A percentile compares a stretch with the other conserved stretches of the same genome.
phyloP scores from a whole-genome alignment of 1,140 invertebrate species.

The Nylanderia fulva region DNA sequence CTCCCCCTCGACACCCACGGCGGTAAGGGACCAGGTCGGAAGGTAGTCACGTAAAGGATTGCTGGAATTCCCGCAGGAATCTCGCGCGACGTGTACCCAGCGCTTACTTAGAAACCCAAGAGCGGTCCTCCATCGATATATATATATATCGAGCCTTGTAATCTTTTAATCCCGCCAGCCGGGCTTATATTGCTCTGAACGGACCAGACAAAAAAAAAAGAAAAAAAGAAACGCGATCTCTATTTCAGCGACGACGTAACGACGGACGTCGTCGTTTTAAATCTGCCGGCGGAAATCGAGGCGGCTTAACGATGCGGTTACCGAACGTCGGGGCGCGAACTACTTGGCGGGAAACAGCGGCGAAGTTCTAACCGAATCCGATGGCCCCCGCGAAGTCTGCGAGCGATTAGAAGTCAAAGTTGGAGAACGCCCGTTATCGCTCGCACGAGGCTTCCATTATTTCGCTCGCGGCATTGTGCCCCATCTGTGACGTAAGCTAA shows the following conservation, averaged over 20 bases:
- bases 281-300: slow-evolving; percentile 47
- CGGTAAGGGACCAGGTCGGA: slow-evolving; percentile 37
- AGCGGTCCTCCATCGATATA: slow-evolving; percentile 47
- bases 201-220: slow-evolving; percentile 38
- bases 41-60: slow-evolving; percentile 79
- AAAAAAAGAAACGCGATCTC: slow-evolving; percentile 12
- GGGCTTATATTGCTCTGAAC: slow-evolving; percentile 58
- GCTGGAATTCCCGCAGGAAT: slow-evolving; percentile 73
- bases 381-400: slow-evolving; percentile 35
- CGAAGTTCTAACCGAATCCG: slow-evolving; percentile 53
- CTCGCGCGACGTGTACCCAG: slow-evolving; percentile 53
- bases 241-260: slow-evolving; percentile 40
- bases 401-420: slow-evolving; percentile 52
- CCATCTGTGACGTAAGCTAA: neutral
- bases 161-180: slow-evolving; percentile 77
- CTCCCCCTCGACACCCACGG: slow-evolving; percentile 56
- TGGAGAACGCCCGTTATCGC: slow-evolving; percentile 1
- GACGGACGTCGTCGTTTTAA: slow-evolving; percentile 49
- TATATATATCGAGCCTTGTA: slow-evolving; percentile 74
- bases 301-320: slow-evolving; percentile 45
- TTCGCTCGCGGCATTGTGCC: slow-evolving; percentile 31
- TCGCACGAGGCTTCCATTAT: slow-evolving; percentile 39
- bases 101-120: slow-evolving; percentile 26
- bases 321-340: slow-evolving; percentile 2
- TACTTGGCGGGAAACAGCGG: slow-evolving; percentile 37